Evolutionary conservation across 2,113 vertebrate species (phyloP), one percentile per base, ranked within the genome.

Genomic region (Phrynosoma platyrhinos): DNA sequence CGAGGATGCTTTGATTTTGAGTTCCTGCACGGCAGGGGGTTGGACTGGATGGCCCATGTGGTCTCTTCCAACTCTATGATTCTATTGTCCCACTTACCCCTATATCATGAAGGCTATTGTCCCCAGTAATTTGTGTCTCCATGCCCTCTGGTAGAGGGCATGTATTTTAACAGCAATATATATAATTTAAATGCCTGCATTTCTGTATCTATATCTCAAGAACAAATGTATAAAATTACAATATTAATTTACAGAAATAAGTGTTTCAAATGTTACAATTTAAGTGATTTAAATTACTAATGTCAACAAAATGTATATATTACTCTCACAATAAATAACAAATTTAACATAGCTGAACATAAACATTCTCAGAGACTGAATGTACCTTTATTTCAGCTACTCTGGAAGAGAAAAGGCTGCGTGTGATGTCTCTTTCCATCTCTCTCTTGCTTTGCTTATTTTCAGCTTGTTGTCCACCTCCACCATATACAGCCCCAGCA

Each of bases 371-470:
- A 0, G 47, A 69, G n/a, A 4, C 8, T 32, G 0, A 7, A 88
- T 83, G 1, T 68, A 86, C 99, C 98, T 99, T 99, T 90, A 99
- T 99, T 95, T 99, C 99, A 1, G 99, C 99, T 69, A 99, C 98
- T 86, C 98, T 97, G 0, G 99, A 99, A 88, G 99, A 99, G 92
- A 99, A 99, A 21, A 99, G 98, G 55, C 99, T 99, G 27, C 98
- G 98, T 0, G 99, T 99, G 91, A 99, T 99, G 92, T 99, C 99
- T 74, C 99, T 96, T 87, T 99, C 99, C 99, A 99, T 99, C 91
- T 99, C 99, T 85, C 99, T 97, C 93, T 99, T 99, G 97, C 98
- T 99, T 92, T 99, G 98, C 40, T 99, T 99, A 95, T 94, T 99
- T 93, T 99, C 99, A 0, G 98, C 98, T 95, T 99, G 99, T 88